Base-by-base conservation (phyloP, 2,888 invertebrate genomes). In the Macaria liturata region DNA sequence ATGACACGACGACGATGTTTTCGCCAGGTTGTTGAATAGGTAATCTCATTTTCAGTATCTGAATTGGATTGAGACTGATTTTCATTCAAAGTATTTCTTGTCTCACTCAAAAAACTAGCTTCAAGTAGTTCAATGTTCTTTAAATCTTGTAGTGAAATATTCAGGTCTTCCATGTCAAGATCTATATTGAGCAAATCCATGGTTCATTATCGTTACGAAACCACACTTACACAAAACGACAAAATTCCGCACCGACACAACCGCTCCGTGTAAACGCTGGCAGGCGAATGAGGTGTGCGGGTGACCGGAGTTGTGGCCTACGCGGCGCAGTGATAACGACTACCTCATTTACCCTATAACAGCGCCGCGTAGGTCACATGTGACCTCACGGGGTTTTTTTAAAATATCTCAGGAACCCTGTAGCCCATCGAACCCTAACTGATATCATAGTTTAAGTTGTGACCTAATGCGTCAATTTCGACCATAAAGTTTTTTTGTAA, bases 251-350 rank as follows among this genome's bases (percentile, higher is more conserved):
- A 46, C 46, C 46, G 46, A 30, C 46, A 46, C 46, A 46, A 46
- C 46, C 46, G 30, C 32, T 46, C 30, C 46, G 46, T 46, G 46
- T 32, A 46, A 46, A 46, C 30, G 32, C 46, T 46, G 46, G 46
- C 46, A 46, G 46, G 46, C 46, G 46, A 46, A 30, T 46, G 46
- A 46, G 46, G 46, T 60, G 46, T 46, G 30, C 46, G 46, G 20
- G 30, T 46, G 60, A 52, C 60, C 55, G 55, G 52, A 52, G 59
- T 50, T 48, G 54, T 55, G 59, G 20, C 51, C 52, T 57, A 57
- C 51, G 46, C 46, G 46, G 46, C 46, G 46, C 4, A 9, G 32
- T 46, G 32, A 46, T 46, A 46, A 46, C 46, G 46, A 46, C 30
- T 31, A 46, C 30, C 30, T 46, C 30, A n/a, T 30, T 46, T 46